Conservation (phyloP, 2,797 vertebrate species). For the Eleutherodactylus coqui region DNA sequence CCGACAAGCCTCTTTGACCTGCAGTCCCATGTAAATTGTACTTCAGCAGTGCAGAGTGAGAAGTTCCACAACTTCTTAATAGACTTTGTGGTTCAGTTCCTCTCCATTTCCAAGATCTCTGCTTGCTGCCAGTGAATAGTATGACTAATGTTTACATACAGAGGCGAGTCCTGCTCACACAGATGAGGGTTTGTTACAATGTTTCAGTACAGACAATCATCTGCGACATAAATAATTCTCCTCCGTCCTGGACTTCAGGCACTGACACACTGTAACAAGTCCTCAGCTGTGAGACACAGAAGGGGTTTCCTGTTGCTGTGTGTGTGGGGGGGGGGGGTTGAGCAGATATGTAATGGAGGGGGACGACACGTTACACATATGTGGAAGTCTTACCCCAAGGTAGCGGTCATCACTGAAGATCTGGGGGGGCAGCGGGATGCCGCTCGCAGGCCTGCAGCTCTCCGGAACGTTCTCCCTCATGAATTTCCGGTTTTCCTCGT, state of each 20-base stretch:
- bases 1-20: too few species aligned
- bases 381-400: constrained; percentile 85
- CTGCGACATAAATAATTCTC: too few species aligned
- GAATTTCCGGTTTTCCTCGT: constrained; percentile 93
- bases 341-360: too few species aligned
- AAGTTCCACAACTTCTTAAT: too few species aligned
- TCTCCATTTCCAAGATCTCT: neutral
- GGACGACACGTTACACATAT: neutral
- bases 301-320: too few species aligned
- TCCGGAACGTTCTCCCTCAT: constrained; percentile 96
- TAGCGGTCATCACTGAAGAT: constrained; percentile 92
- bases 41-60: too few species aligned
- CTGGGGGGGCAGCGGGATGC: constrained; percentile 92
- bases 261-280: neutral
- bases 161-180: too few species aligned
- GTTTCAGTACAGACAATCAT: neutral
- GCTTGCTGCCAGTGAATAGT: neutral
- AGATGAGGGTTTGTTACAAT: constrained; percentile 3
- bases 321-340: neutral
- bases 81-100: too few species aligned
- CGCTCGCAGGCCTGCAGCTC: constrained; percentile 82
- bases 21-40: too few species aligned
- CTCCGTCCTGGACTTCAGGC: neutral
- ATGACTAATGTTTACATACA: too few species aligned
- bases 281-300: neutral